Conservation (phyloP, 2,888 invertebrate species). For the Lasius fuliginosus region DNA sequence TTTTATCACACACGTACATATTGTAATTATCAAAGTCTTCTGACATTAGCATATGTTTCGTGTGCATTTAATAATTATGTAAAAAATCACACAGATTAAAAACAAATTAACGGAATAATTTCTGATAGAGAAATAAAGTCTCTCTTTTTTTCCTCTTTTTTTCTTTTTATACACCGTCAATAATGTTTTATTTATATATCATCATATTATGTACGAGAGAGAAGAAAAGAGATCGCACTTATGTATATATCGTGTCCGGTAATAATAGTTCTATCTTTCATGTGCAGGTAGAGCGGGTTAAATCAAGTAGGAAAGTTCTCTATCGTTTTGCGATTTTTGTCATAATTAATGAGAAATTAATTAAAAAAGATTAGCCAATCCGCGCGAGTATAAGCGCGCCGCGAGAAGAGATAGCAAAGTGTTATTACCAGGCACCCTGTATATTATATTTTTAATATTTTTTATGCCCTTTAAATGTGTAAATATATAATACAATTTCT, state of each 20-base stretch:
- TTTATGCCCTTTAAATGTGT: neutral
- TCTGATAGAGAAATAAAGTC: neutral
- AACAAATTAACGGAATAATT: neutral
- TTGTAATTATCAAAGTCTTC: neutral
- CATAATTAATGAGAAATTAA: too few relatives aligned
- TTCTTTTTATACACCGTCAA: neutral
- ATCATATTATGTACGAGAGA: neutral
- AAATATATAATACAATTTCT: constrained; percentile 5
- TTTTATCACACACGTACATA: neutral
- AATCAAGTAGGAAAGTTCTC: too few relatives aligned
- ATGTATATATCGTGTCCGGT: too few relatives aligned
- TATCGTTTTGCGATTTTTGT: too few relatives aligned
- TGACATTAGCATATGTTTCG: neutral
- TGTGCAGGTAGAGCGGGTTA: too few relatives aligned
- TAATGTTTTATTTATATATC: neutral
- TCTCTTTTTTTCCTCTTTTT: neutral
- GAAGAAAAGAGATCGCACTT: neutral
- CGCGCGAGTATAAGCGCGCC: too few relatives aligned
- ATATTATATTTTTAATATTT: constrained; percentile 7
- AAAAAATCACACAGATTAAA: neutral
- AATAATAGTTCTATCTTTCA: too few relatives aligned
- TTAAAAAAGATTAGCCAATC: too few relatives aligned
- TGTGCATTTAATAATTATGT: neutral
- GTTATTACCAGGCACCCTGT: neutral
- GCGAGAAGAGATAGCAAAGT: neutral